These are phyloP conservation scores for Ceuthmochares aereus DNA, from an alignment of 2,113 vertebrate genomes.

Conservation along the genomic window DNA sequence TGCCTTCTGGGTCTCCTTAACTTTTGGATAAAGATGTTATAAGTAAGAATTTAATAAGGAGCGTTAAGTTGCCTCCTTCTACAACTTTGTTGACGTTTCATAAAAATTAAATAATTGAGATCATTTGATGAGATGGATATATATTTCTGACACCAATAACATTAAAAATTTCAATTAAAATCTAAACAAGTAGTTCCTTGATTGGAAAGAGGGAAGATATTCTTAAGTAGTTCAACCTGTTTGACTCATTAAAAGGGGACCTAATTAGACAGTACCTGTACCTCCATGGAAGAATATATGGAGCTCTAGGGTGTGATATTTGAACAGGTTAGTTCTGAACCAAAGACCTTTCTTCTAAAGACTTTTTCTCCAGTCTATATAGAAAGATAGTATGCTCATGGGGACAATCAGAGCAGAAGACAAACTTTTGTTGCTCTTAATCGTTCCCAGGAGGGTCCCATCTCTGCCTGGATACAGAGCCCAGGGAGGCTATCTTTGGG, in stretches of 20 bases:
- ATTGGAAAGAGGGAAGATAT: not conserved
- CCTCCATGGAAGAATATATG: not conserved
- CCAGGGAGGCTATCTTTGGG: not conserved
- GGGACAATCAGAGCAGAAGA: not conserved
- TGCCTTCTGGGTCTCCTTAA: not conserved
- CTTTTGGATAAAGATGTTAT: not conserved
- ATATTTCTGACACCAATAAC: not conserved
- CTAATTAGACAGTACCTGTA: fast-evolving
- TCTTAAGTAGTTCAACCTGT: not conserved
- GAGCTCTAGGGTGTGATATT: not conserved
- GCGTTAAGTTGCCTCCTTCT: not conserved
- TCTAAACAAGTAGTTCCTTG: not conserved
- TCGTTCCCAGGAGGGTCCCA: not conserved
- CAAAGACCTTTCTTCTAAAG: not conserved
- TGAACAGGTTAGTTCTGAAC: not conserved
- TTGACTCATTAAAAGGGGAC: not conserved
- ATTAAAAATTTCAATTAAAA: not conserved
- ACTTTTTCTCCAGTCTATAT: not conserved
- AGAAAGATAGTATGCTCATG: not conserved
- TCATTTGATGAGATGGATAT: not conserved
- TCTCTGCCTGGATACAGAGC: not conserved
- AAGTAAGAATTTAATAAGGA: not conserved
- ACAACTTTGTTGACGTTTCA: not conserved
- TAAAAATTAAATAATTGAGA: not conserved
- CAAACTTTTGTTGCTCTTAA: not conserved